Base-by-base conservation (phyloP, 2,113 vertebrate genomes). In the Globicephala melas region DNA sequence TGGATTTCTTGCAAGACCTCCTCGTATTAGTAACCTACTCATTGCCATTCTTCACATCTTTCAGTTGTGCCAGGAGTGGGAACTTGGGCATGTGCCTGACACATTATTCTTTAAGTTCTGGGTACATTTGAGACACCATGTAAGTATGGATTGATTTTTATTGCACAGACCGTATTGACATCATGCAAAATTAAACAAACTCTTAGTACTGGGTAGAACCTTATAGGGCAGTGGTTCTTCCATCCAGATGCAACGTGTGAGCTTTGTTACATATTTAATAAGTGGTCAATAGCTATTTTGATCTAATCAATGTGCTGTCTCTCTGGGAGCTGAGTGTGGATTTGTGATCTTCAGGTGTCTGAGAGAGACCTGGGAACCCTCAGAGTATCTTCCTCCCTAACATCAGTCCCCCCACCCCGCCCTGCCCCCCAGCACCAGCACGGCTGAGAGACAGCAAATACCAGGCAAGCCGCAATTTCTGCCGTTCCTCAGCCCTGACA, bases 231-330 rank as follows among this genome's bases (percentile, higher is more conserved):
- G 53, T 47, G 74, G 23, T 85, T 73, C 44, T 25, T 83, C 89
- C n/a, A 68, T 87, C 82, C 71, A 95, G 93, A 84, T 53, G 94
- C n/a, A 92, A 36, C 2, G 5, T 26, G 7, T 92, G 58, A 90
- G 50, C 79, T 96, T 91, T 96, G 68, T 91, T 94, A 87, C 95
- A 93, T 97, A 94, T 95, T 96, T 94, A 82, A 90, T 94, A 77
- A 87, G 73, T 58, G 31, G 41, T 82, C 95, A 90, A 41, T 85
- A 82, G 60, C 77, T 68, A 55, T 94, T 90, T 95, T 93, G 83
- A 92, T 94, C 81, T 70, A 55, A 94, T 74, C 70, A 25, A 2
- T 58, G 15, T 84, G n/a, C 31, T 89, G 31, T 80, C 36, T 74
- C 76, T 84, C 81, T 84, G 33, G 71, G 84, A 81, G 18, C 53